Conservation (phyloP, 2,113 vertebrate species). For the Vombatus ursinus region DNA sequence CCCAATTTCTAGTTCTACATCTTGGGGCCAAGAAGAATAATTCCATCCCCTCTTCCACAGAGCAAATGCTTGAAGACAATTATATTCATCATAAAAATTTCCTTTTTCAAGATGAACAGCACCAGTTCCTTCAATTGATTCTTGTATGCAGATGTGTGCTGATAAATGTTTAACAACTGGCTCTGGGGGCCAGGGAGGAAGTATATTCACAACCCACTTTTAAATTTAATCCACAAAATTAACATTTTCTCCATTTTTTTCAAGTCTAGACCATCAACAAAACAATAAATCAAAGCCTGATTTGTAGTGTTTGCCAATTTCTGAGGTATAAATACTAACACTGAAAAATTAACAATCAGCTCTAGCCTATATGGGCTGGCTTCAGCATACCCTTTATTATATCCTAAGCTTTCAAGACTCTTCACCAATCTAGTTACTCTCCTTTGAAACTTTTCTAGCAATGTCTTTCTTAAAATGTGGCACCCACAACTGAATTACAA, state of each 20-base stretch:
- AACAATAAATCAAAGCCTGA: no score
- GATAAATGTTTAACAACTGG: neutral
- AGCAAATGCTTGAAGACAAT: neutral
- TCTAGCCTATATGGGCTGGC: neutral
- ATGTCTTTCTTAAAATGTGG: neutral
- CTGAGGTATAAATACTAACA: neutral
- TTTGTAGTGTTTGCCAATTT: no score
- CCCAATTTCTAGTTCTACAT: neutral
- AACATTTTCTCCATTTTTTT: no score
- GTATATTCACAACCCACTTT: neutral
- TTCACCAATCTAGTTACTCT: neutral
- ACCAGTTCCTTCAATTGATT: neutral
- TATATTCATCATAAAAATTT: neutral
- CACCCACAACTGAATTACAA: neutral
- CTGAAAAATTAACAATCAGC: neutral
- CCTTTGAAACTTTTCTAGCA: neutral
- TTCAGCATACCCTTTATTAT: neutral
- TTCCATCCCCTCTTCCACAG: neutral
- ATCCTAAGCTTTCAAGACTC: neutral
- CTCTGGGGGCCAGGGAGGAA: neutral
- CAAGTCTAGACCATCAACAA: no score
- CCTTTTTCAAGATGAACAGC: neutral
- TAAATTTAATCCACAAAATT: neutral
- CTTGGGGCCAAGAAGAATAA: neutral
- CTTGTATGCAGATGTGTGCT: neutral